Conservation (phyloP, 2,888 invertebrate species). For the Autographa pulchrina region DNA sequence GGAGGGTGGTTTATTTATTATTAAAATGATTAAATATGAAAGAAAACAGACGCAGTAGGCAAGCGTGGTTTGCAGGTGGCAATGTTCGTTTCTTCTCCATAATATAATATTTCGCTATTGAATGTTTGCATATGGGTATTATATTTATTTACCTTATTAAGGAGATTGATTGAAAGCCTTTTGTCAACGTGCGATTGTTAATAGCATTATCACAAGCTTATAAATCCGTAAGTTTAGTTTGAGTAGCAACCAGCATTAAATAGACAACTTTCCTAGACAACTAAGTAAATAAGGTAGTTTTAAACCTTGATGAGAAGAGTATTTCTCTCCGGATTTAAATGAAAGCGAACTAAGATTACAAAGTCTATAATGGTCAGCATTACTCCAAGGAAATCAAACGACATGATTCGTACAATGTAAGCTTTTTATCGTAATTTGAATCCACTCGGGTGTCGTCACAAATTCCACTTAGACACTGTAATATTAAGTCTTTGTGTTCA, state of each 20-base stretch:
- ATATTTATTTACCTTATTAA: background rate
- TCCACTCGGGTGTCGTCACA: conserved; percentile 14
- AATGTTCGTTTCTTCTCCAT: background rate
- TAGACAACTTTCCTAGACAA: background rate
- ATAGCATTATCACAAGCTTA: background rate
- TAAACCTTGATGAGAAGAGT: background rate
- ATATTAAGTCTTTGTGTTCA: background rate
- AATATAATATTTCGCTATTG: no score
- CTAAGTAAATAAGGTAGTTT: background rate
- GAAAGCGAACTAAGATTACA: background rate
- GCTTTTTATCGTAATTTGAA: conserved; percentile 11
- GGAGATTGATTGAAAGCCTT: background rate
- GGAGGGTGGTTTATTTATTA: background rate
- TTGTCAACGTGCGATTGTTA: no score
- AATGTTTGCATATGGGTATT: no score
- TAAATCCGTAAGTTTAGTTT: background rate
- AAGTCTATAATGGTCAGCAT: background rate
- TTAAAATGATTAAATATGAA: background rate
- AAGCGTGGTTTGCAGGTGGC: background rate
- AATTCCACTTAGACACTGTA: background rate
- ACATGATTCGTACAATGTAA: conserved; percentile 18
- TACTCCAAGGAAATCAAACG: conserved; percentile 3
- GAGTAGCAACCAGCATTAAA: no score
- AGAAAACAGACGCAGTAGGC: background rate
- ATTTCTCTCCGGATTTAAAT: background rate